Conservation (phyloP, 1,140 invertebrate genomes). For the Elymnias hypermnestra region DNA sequence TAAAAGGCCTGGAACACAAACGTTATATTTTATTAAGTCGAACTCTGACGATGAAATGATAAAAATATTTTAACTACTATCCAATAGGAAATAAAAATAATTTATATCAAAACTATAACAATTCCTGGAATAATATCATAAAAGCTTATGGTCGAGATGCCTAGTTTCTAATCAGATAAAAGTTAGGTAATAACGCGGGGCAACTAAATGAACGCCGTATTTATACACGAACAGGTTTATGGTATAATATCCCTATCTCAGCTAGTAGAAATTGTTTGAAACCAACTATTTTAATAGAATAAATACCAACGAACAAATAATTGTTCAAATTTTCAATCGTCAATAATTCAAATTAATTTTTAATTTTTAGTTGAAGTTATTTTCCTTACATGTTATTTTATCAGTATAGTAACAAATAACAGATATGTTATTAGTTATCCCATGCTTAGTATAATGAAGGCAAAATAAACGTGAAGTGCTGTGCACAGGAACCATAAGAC, state of each 20-base stretch:
- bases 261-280: not conserved
- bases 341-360: too few species aligned
- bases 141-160: conserved; percentile 17
- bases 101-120: conserved; percentile 3
- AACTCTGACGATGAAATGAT: not conserved
- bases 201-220: conserved; percentile 20
- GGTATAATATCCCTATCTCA: conserved; percentile 3
- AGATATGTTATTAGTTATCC: too few species aligned
- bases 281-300: too few species aligned
- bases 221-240: conserved; percentile 15
- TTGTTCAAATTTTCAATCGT: not conserved
- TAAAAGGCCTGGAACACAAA: too few species aligned
- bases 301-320: not conserved
- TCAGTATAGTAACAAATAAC: too few species aligned
- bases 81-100: not conserved
- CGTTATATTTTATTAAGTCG: too few species aligned
- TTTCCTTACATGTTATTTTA: too few species aligned
- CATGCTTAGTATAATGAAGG: too few species aligned
- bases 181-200: conserved; percentile 23
- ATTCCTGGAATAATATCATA: conserved; percentile 11
- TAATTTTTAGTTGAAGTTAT: too few species aligned
- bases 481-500: conserved; percentile 7
- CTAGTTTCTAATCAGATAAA: conserved; percentile 26
- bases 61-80: not conserved
- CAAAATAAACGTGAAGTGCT: too few species aligned